Evolutionary conservation across 1,140 invertebrate genomes (phyloP).

Genomic region (Temnothorax curvispinosus): DNA sequence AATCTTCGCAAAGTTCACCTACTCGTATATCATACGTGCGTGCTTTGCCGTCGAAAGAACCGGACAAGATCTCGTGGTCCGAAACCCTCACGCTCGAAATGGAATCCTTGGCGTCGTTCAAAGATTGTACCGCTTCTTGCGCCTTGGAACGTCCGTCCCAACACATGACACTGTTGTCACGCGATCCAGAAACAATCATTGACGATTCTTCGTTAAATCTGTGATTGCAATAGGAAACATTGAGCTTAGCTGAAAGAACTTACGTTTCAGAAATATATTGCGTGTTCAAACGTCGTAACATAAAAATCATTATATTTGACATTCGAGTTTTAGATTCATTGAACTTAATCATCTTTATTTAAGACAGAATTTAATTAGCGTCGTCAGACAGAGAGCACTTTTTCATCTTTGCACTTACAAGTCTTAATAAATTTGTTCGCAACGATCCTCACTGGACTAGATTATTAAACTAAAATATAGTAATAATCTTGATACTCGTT

Average conservation of each 20-base stretch:
- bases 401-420: too few relatives aligned
- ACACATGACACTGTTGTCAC: slow-evolving; percentile 95
- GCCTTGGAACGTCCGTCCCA: slow-evolving; percentile 94
- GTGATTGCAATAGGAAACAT: background rate
- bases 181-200: slow-evolving; percentile 94
- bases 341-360: background rate
- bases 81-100: slow-evolving; percentile 95
- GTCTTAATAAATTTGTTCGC: too few relatives aligned
- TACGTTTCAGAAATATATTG: background rate
- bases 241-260: background rate
- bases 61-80: slow-evolving; percentile 96
- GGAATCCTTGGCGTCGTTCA: slow-evolving; percentile 97
- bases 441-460: too few relatives aligned
- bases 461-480: too few relatives aligned
- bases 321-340: background rate
- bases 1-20: slow-evolving; percentile 94
- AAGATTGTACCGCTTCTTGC: slow-evolving; percentile 91
- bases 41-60: slow-evolving; percentile 95
- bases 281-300: background rate
- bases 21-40: slow-evolving; percentile 96
- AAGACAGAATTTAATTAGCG: background rate
- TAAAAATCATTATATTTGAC: background rate
- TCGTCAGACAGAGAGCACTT: too few relatives aligned
- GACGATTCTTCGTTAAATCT: slow-evolving; percentile 98
- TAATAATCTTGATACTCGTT: too few relatives aligned